A percentile compares a stretch with the other conserved stretches of the same genome.
Evolutionary conservation across 2,888 invertebrate species (phyloP).

Genomic region (Adelphocoris suturalis): DNA sequence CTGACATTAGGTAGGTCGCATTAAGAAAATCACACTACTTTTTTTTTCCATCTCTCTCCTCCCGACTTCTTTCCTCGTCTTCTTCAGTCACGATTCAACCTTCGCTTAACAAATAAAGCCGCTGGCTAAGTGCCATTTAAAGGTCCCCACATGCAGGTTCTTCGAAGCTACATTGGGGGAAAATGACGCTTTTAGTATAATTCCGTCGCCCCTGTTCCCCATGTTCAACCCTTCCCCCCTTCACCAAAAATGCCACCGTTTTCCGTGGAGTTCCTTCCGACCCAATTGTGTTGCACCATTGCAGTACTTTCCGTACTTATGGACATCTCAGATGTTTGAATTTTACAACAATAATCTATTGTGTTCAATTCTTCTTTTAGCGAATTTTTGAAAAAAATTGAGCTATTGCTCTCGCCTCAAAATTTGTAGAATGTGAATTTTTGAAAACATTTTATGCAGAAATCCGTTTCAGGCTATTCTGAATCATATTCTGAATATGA

Average conservation of each 20-base stretch:
- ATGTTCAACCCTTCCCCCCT: no score
- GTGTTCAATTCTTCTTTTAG: no score
- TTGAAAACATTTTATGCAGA: no score
- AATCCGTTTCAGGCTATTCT: no score
- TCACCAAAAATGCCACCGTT: not conserved
- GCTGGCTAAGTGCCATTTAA: constrained; percentile 60
- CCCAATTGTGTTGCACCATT: not conserved
- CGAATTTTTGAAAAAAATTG: no score
- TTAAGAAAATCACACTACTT: constrained; percentile 64
- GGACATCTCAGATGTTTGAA: no score
- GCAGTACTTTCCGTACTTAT: no score
- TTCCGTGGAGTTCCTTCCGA: not conserved
- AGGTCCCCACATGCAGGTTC: constrained; percentile 40
- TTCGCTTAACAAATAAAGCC: constrained; percentile 51
- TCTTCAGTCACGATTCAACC: constrained; percentile 58
- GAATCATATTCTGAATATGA: no score
- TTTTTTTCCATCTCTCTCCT: constrained; percentile 33
- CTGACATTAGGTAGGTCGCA: constrained; percentile 61
- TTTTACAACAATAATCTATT: no score
- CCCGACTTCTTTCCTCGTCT: constrained; percentile 14
- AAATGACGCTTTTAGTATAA: constrained; percentile 63
- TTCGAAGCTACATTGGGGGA: constrained; percentile 30
- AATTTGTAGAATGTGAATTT: no score
- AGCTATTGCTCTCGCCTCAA: no score
- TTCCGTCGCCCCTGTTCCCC: not conserved